A percentile compares a stretch with the other conserved stretches of the same genome.
phyloP scores from a whole-genome alignment of 1,140 invertebrate genomes.

The Brachionus rubens region DNA sequence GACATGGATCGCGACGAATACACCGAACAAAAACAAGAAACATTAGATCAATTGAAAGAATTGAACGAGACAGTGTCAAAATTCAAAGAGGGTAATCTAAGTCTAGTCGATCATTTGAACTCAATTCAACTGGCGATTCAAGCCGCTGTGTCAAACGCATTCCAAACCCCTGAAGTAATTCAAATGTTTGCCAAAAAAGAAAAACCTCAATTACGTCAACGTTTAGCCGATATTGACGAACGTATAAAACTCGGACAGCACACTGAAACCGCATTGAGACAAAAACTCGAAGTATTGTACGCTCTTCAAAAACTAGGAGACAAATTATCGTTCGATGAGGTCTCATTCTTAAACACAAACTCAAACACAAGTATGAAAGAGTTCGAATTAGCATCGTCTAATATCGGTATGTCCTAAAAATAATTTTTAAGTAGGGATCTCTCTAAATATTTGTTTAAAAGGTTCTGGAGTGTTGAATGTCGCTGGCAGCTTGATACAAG shows the following conservation, averaged over 20 bases:
- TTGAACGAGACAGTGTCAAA: constrained; percentile 69
- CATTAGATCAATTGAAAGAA: constrained; percentile 72
- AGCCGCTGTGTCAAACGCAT: constrained; percentile 73
- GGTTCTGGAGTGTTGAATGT: constrained; percentile 8
- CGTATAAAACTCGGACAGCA: constrained; percentile 62
- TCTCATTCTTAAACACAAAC: constrained; percentile 65
- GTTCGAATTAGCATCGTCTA: constrained; percentile 65
- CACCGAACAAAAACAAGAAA: constrained; percentile 70
- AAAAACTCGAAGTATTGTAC: constrained; percentile 67
- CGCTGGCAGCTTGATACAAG: constrained; percentile 28
- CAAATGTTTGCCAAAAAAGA: constrained; percentile 73
- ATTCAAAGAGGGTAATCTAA: constrained; percentile 68
- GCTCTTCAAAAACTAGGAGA: constrained; percentile 71
- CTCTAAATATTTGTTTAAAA: not conserved
- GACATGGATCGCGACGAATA: constrained; percentile 69
- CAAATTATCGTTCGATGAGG: constrained; percentile 64
- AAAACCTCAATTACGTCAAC: constrained; percentile 68
- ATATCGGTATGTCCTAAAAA: constrained; percentile 55
- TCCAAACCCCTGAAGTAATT: constrained; percentile 75
- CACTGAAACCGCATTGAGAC: constrained; percentile 55
- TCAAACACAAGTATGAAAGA: constrained; percentile 61
- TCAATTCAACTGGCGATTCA: constrained; percentile 72
- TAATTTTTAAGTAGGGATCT: not conserved
- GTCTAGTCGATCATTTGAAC: constrained; percentile 68
- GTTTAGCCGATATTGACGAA: constrained; percentile 62